Conservation (phyloP, 2,888 invertebrate species). For the Poecilobothrus nobilitatus region DNA sequence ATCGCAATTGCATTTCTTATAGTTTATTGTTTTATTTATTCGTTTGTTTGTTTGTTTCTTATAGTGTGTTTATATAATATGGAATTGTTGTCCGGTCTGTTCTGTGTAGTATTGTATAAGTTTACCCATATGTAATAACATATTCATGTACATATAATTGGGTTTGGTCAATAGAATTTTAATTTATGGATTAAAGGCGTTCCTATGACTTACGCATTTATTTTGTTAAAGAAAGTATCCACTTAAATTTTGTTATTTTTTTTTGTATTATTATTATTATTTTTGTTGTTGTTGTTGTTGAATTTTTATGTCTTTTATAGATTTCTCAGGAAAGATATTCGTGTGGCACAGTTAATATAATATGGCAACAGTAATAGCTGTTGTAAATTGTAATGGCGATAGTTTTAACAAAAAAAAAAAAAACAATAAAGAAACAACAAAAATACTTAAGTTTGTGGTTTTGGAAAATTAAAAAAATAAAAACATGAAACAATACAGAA, state of each 20-base stretch:
- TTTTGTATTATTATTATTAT: too few relatives aligned
- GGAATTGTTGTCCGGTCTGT: not conserved
- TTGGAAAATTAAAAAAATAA: too few relatives aligned
- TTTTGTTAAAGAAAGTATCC: not conserved
- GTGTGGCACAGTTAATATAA: not conserved
- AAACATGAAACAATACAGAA: too few relatives aligned
- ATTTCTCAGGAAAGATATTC: not conserved
- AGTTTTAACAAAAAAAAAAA: not conserved
- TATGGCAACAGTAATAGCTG: not conserved
- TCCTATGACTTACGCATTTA: constrained; percentile 6
- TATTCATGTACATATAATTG: not conserved
- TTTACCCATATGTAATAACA: not conserved
- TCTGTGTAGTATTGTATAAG: not conserved
- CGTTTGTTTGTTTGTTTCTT: too few relatives aligned
- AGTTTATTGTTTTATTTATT: too few relatives aligned
- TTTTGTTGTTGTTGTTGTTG: not conserved
- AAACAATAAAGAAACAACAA: too few relatives aligned
- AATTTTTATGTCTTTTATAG: not conserved
- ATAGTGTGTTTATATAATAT: too few relatives aligned
- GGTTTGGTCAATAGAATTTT: not conserved
- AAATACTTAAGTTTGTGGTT: too few relatives aligned
- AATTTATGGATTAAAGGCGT: constrained; percentile 6
- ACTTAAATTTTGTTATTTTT: not conserved
- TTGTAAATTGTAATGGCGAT: not conserved
- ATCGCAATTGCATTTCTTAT: too few relatives aligned